Conservation (phyloP, 2,888 invertebrate species). For the Biston stratarius region DNA sequence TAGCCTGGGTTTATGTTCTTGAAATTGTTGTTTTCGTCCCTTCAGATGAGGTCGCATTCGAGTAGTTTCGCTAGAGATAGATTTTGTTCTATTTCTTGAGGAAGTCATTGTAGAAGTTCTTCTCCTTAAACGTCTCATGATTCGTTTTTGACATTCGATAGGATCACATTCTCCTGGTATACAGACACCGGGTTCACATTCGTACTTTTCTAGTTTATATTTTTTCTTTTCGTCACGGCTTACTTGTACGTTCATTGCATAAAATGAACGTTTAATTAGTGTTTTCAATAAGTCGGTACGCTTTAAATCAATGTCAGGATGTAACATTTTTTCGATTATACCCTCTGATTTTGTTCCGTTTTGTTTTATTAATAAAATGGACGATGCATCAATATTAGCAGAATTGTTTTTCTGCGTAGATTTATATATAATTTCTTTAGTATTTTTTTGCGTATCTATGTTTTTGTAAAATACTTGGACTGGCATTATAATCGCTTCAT, state of each 20-base stretch:
- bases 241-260: constrained; percentile 39
- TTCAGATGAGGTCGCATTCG: constrained; percentile 22
- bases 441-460: neutral
- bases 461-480: constrained; percentile 16
- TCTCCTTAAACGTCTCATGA: constrained; percentile 51
- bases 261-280: constrained; percentile 20
- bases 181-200: constrained; percentile 57
- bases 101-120: constrained; percentile 47
- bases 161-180: constrained; percentile 58
- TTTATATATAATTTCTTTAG: neutral
- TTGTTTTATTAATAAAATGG: neutral
- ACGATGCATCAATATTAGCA: neutral
- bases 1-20: constrained; percentile 17
- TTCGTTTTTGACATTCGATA: constrained; percentile 49
- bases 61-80: constrained; percentile 28
- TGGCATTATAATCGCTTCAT: constrained; percentile 27
- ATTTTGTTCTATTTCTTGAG: constrained; percentile 40
- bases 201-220: constrained; percentile 49
- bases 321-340: neutral
- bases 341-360: neutral
- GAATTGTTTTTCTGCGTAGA: neutral
- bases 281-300: neutral
- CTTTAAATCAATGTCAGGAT: neutral
- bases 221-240: constrained; percentile 19
- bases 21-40: constrained; percentile 23